phyloP scores from a whole-genome alignment of 2,113 vertebrate genomes.

The Grammomys dolichurus region DNA sequence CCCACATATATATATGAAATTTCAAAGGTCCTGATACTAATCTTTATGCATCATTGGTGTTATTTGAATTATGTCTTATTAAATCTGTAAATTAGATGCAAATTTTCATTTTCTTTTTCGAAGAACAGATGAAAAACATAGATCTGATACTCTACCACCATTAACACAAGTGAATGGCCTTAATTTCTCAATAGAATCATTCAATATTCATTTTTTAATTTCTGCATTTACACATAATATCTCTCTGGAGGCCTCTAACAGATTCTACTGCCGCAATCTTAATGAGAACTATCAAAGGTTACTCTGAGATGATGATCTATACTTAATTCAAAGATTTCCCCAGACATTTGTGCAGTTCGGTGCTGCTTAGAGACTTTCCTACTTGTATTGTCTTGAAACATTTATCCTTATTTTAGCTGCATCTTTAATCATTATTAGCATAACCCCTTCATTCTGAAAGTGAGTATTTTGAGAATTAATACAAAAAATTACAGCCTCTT shows the following conservation, averaged over 20 bases:
- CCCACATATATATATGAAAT: not conserved
- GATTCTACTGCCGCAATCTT: constrained; percentile 83
- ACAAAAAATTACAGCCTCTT: constrained; percentile 66
- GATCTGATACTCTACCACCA: constrained; percentile 80
- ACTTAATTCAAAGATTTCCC: constrained; percentile 86
- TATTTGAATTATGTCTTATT: constrained; percentile 77
- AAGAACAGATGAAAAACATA: constrained; percentile 84
- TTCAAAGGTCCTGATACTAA: constrained; percentile 51
- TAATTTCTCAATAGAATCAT: constrained; percentile 88
- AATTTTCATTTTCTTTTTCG: constrained; percentile 81
- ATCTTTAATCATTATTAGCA: constrained; percentile 82
- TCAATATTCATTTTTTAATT: constrained; percentile 90
- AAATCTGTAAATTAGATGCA: constrained; percentile 80
- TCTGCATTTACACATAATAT: constrained; percentile 87
- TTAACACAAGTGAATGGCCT: constrained; percentile 85
- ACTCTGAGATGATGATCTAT: constrained; percentile 87
- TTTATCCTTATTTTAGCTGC: constrained; percentile 79
- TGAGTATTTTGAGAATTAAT: constrained; percentile 74
- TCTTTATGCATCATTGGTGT: constrained; percentile 70
- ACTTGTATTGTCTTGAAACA: constrained; percentile 82
- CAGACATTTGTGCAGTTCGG: constrained; percentile 79
- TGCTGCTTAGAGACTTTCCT: constrained; percentile 80
- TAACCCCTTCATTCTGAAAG: constrained; percentile 75
- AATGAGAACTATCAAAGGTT: constrained; percentile 89
- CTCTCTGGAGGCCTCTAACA: constrained; percentile 84